phyloP scores from a whole-genome alignment of 2,113 vertebrate genomes.

The Tricholaema leucomelas region DNA sequence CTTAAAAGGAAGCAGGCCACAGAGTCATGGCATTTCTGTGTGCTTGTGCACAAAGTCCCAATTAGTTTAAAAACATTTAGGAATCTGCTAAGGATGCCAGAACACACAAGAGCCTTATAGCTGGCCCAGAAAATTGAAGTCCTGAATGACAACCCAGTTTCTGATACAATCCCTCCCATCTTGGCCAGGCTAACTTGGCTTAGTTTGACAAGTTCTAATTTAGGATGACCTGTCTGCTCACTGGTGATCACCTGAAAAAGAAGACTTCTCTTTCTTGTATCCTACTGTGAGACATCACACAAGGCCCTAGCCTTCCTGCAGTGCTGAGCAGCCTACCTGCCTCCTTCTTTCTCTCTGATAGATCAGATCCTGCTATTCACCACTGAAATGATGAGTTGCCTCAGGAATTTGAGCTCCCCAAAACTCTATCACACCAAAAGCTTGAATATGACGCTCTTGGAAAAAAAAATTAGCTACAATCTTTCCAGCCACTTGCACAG shows the following conservation, averaged over 20 bases:
- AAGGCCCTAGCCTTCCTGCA: neutral
- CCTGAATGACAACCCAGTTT: neutral
- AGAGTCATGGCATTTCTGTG: neutral
- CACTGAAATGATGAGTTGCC: neutral
- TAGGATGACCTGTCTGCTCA: neutral
- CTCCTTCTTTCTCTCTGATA: neutral
- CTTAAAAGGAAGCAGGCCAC: neutral
- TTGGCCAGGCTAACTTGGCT: neutral
- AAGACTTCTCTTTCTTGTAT: neutral
- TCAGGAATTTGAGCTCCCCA: neutral
- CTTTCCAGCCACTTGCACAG: neutral
- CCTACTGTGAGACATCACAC: neutral
- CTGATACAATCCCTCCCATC: neutral
- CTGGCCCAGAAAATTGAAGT: neutral
- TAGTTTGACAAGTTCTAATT: conserved; percentile 21
- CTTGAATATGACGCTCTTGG: neutral
- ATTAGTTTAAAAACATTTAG: neutral
- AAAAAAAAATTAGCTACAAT: neutral
- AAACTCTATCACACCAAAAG: neutral
- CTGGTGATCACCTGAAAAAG: neutral
- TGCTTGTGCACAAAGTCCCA: neutral
- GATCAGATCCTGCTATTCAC: neutral
- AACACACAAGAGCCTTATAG: neutral
- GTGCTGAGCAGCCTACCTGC: neutral
- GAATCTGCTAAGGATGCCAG: neutral